A percentile compares a stretch with the other conserved stretches of the same genome.
Evolutionary conservation across 92 coral and sea anemone species (phyloP).

Genomic region (Actinostola sp.): DNA sequence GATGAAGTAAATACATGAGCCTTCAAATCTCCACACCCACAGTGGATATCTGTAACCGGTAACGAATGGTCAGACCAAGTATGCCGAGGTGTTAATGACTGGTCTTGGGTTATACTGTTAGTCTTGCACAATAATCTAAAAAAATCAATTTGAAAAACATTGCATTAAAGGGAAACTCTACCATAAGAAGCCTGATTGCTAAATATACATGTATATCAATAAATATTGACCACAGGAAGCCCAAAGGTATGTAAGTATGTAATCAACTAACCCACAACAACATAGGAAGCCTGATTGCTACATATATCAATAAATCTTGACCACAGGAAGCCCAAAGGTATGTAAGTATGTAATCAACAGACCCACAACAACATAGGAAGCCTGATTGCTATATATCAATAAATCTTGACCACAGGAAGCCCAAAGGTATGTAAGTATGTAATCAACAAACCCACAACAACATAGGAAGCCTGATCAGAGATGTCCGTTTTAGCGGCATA

Average conservation of each 20-base stretch:
- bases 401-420: too few species aligned
- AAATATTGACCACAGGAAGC: too few species aligned
- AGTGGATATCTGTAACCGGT: constrained; percentile 85
- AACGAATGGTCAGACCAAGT: constrained; percentile 98
- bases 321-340: background rate
- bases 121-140: background rate
- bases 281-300: too few species aligned
- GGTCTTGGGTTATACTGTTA: constrained; percentile 9
- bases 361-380: background rate
- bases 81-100: constrained; percentile 49
- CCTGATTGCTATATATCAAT: too few species aligned
- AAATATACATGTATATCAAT: too few species aligned
- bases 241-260: background rate
- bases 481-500: too few species aligned
- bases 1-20: constrained; percentile 89
- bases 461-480: too few species aligned
- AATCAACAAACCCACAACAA: background rate
- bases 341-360: background rate
- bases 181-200: too few species aligned
- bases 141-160: too few species aligned
- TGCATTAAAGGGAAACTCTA: too few species aligned
- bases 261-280: background rate
- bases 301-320: too few species aligned
- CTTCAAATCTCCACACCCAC: constrained; percentile 80
- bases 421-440: background rate